phyloP scores from a whole-genome alignment of 2,113 vertebrate species.

The Pimephales promelas region DNA sequence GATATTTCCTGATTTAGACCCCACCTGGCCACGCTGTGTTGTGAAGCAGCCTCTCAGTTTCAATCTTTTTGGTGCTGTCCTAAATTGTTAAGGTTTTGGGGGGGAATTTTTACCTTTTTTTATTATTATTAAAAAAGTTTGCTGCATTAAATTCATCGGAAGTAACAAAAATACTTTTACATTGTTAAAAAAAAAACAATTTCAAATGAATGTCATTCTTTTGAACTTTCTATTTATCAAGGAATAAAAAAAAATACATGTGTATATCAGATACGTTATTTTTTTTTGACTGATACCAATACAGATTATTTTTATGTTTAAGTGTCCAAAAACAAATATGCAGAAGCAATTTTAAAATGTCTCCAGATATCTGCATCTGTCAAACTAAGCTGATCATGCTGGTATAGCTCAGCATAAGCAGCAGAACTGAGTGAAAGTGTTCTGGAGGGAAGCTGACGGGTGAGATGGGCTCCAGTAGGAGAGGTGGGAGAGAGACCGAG shows the following conservation, averaged over 20 bases:
- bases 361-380: background rate
- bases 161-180: background rate
- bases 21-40: too few species aligned
- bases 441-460: slow-evolving; percentile 18
- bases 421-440: slow-evolving; percentile 27
- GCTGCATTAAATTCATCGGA: background rate
- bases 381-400: background rate
- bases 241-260: background rate
- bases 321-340: background rate
- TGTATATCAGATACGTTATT: background rate
- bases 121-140: too few species aligned
- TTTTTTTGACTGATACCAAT: background rate
- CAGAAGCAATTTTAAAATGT: background rate
- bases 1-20: too few species aligned
- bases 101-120: too few species aligned
- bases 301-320: background rate
- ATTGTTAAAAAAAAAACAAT: background rate
- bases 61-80: too few species aligned
- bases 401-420: slow-evolving; percentile 17
- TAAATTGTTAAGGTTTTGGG: too few species aligned
- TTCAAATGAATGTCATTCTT: background rate
- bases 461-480: slow-evolving; percentile 21
- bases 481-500: slow-evolving; percentile 27
- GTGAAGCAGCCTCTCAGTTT: too few species aligned
- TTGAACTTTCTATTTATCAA: too few species aligned